These are phyloP conservation scores for Brachionichthys hirsutus DNA, from an alignment of 2,113 vertebrate species.

Conservation along the genomic window DNA sequence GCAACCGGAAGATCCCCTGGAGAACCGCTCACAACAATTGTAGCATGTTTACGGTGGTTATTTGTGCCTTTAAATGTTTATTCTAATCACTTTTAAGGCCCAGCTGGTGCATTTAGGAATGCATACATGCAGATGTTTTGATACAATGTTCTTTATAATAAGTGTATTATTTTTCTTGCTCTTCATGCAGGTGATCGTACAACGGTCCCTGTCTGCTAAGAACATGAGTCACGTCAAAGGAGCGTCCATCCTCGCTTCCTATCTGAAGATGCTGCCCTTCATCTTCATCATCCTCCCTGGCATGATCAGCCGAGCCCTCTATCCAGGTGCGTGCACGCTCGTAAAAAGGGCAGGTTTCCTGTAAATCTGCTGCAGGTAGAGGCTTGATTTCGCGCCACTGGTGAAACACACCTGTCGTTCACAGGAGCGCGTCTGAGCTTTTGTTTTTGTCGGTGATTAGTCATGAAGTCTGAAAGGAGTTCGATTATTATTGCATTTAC, in stretches of 20 bases:
- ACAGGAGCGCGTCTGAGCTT: no score
- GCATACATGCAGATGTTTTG: no score
- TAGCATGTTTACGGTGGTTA: no score
- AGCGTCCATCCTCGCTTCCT: constrained; percentile 87
- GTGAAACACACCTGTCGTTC: constrained; percentile 56
- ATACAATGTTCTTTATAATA: background rate
- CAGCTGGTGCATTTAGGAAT: no score
- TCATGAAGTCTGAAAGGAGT: background rate
- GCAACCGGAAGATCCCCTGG: no score
- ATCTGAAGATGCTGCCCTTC: constrained; percentile 91
- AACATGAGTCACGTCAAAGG: constrained; percentile 90
- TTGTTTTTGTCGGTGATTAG: background rate
- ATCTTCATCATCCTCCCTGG: constrained; percentile 89
- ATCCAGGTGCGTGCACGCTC: constrained; percentile 81
- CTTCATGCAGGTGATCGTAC: constrained; percentile 84
- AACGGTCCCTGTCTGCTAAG: constrained; percentile 87
- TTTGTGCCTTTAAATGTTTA: no score
- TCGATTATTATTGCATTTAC: no score
- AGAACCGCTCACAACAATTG: no score
- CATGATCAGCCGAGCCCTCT: constrained; percentile 92
- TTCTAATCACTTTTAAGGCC: no score
- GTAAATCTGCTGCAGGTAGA: constrained; percentile 24
- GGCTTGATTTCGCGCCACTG: constrained; percentile 37
- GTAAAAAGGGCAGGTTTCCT: background rate
- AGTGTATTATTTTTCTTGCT: constrained; percentile 4